Evolutionary conservation across 1,140 invertebrate genomes (phyloP).

Genomic region (Acromyrmex charruanus): DNA sequence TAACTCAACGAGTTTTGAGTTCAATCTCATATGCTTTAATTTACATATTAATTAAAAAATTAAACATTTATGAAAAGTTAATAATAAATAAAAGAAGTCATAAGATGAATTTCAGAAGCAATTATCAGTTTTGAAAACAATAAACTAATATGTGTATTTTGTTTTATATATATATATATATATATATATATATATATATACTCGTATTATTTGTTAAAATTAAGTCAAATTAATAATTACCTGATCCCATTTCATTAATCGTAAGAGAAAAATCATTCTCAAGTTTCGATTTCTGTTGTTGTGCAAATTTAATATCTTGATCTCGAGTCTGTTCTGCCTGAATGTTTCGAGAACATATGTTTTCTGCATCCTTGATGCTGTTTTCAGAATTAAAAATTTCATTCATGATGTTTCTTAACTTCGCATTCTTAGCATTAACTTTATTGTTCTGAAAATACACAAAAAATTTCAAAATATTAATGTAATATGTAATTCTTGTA

Average conservation of each 20-base stretch:
- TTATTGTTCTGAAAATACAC: conserved; percentile 81
- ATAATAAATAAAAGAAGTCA: neutral
- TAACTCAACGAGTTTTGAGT: neutral
- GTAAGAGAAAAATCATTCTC: conserved; percentile 85
- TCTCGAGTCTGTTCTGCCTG: conserved; percentile 84
- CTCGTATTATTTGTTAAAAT: neutral
- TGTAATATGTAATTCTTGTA: neutral
- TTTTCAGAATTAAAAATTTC: conserved; percentile 81
- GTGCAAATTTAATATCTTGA: conserved; percentile 83
- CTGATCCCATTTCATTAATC: conserved; percentile 85
- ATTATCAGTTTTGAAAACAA: no score
- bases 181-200: no score
- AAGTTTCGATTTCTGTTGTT: conserved; percentile 86
- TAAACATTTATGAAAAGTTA: neutral
- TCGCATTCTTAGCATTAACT: conserved; percentile 75
- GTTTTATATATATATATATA: no score
- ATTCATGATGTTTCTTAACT: conserved; percentile 78
- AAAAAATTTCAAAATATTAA: neutral
- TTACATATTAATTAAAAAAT: neutral
- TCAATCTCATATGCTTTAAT: neutral
- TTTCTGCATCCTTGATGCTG: conserved; percentile 85
- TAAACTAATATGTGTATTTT: no score
- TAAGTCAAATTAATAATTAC: conserved; percentile 65
- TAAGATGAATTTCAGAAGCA: no score
- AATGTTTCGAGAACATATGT: conserved; percentile 84